Percentiles rank a stretch among this genome's conserved stretches.
Evolutionary conservation across 2,113 vertebrate species (phyloP).

Genomic region (Pseudopipra pipra): DNA sequence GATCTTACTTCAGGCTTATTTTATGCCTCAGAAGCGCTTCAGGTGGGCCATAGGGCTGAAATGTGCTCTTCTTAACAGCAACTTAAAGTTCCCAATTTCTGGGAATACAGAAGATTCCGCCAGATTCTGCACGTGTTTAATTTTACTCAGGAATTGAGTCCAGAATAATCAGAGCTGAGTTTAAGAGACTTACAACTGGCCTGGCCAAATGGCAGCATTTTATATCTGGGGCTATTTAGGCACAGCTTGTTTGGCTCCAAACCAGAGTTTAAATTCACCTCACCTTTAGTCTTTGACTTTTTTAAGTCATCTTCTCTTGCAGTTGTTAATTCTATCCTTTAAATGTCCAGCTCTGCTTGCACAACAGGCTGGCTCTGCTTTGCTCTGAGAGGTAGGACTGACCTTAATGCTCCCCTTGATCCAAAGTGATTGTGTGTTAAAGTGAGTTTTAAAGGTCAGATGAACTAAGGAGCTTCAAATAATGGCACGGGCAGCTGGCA

Average conservation of each 20-base stretch:
- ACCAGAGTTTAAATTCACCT: not conserved
- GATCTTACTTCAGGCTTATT: not conserved
- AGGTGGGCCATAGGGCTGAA: not conserved
- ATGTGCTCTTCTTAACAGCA: not conserved
- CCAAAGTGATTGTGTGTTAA: not conserved
- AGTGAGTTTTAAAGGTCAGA: slow-evolving; percentile 19
- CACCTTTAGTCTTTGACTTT: not conserved
- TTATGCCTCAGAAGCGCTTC: not conserved
- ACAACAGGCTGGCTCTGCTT: not conserved
- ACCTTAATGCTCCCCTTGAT: not conserved
- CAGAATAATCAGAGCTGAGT: not conserved
- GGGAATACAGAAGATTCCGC: not conserved
- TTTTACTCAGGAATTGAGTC: not conserved
- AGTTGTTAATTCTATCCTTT: not conserved
- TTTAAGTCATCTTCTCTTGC: not conserved
- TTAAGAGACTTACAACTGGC: not conserved
- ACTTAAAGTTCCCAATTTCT: not conserved
- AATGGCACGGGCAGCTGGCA: not conserved
- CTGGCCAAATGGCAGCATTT: not conserved
- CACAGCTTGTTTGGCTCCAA: not conserved
- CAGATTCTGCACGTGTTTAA: not conserved
- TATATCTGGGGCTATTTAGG: not conserved
- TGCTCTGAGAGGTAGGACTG: not conserved
- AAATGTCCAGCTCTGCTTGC: slow-evolving; percentile 4
- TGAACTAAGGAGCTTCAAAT: not conserved